Evolutionary conservation across 2,888 invertebrate genomes (phyloP), one percentile per base, ranked within the genome.

Genomic region (Rutpela maculata): DNA sequence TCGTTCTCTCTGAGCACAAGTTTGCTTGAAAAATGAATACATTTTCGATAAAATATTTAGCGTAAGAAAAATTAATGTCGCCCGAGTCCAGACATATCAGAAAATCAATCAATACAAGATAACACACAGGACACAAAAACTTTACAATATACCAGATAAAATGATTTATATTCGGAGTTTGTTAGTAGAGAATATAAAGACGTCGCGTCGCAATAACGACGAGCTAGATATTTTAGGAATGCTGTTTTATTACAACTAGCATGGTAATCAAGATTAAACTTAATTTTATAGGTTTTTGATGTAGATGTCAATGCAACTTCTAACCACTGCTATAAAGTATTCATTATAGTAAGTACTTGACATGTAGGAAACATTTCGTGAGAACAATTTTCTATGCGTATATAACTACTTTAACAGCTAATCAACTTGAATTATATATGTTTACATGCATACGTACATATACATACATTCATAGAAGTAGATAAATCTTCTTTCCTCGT

Each of bases 211-310:
- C 22, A 26, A 26, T 26, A 65, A 38, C 43, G 43, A 38, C 10
- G 0, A 12, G 38, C 1, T 1, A 15, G 65, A 43, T 15, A 66
- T 66, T 66, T 11, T 38, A 43, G 65, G 19, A 19, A 19, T 50
- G 18, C 43, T 19, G 65, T 66, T 43, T 66, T 43, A 66, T 19
- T 17, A 5, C 19, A 66, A 15, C 65, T 38, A 19, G 18, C 11
- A 43, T 18, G 62, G 35, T 31, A 35, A 63, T 63, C 31, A 63
- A 31, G 35, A 63, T 63, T 63, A 17, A 35, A 31, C 10, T 63
- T 63, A 63, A 63, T 35, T 63, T 63, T 63, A 63, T 63, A n/a
- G 10, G 17, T n/a, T 17, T 35, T 63, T 31, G 15, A 63, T 31
- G 62, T 26, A 35, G 62, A 63, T 63, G 62, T 35, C 17, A 35